Evolutionary conservation across 2,113 vertebrate genomes (phyloP), one percentile per base, ranked within the genome.

Genomic region (Numenius arquata): DNA sequence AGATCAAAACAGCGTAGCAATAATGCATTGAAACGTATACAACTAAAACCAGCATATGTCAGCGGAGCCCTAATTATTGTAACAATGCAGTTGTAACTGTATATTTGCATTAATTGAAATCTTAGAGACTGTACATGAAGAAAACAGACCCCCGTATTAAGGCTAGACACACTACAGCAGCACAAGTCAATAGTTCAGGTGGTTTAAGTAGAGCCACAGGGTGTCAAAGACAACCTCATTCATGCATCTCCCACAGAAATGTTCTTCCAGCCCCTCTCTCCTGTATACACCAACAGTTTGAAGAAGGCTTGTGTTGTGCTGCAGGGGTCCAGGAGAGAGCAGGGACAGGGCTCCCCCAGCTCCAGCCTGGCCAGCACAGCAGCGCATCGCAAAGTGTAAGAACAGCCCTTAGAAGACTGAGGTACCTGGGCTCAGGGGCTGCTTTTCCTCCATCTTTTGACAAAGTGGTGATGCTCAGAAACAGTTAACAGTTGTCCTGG

Each of bases 91-190:
- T 63, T 79, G 12, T 9, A 65, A 41, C 11, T 43, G 27, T 11
- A 5, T 47, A 32, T 41, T 76, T 61, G 15, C 15, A 80, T 88
- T 58, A 81, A 56, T 0, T 84, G 40, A 61, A 80, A 58, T 40
- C 53, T 48, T 56, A 76, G 40, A 43, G 34, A 53, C 11, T 50
- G 16, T 38, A 29, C 56, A 41, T 34, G 48, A 92, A 52, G 9
- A 75, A 34, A 68, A 55, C 20, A 65, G 50, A 59, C 7, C 4
- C 19, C 10, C 0, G 0, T 12, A 26, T 47, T 11, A 15, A 41
- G 43, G 73, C 14, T 32, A 6, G 3, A 55, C 1, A 5, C 5
- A 32, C 26, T 11, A 32, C 10, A 52, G 27, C 26, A 59, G 26
- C 30, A 76, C 29, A 34, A 62, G 30, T 21, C 61, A 85, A 9